Percentiles rank a stretch among this genome's conserved stretches.
Conservation (phyloP, 2,113 vertebrate species). For the Solea senegalensis region DNA sequence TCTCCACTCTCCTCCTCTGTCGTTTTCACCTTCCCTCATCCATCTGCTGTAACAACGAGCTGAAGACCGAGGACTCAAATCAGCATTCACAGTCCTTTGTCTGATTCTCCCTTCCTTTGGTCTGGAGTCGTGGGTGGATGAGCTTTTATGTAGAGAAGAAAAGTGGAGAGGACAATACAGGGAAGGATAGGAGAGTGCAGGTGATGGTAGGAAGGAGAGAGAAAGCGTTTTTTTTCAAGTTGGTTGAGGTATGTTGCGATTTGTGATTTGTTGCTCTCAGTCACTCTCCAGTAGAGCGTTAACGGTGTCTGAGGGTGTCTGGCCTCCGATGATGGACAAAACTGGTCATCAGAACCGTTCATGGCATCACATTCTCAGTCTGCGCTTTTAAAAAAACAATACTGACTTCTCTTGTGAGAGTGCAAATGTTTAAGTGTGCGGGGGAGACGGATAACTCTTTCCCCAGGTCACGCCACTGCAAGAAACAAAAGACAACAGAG, state of each 20-base stretch:
- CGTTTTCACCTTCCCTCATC: conserved; percentile 12
- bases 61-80: conserved; percentile 38
- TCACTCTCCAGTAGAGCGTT: conserved; percentile 17
- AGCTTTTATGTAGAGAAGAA: neutral
- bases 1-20: neutral
- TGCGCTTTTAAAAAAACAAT: conserved; percentile 36
- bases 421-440: neutral
- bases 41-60: conserved; percentile 9
- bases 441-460: neutral
- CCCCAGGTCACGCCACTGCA: neutral
- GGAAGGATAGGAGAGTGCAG: neutral
- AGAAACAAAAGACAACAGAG: conserved; percentile 16
- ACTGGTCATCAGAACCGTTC: conserved; percentile 37
- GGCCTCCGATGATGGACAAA: conserved; percentile 21
- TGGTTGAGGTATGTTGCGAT: conserved; percentile 20
- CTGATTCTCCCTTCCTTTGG: neutral
- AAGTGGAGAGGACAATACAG: neutral
- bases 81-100: conserved; percentile 15
- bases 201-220: neutral
- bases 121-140: conserved; percentile 2
- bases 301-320: conserved; percentile 20
- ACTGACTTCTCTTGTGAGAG: neutral
- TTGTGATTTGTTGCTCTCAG: conserved; percentile 21
- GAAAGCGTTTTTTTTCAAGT: neutral
- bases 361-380: conserved; percentile 19